Percentiles rank a stretch among this genome's conserved stretches.
Evolutionary conservation across 2,888 invertebrate species (phyloP).

Genomic region (Synanthedon myopaeformis): DNA sequence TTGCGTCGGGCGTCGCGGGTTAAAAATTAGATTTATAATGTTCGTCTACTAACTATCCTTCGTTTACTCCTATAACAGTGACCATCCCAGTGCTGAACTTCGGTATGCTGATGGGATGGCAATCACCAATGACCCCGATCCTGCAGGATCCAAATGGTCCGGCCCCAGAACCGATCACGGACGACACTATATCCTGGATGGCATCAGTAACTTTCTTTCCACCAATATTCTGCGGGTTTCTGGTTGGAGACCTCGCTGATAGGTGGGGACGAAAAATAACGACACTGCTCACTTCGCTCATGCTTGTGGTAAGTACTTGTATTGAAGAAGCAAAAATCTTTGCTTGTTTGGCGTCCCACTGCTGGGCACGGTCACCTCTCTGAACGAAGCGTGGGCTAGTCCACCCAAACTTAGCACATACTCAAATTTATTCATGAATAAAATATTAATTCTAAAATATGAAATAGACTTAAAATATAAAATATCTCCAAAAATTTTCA

Average conservation of each 20-base stretch:
- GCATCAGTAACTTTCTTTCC: conserved; percentile 69
- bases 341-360: no score
- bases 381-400: no score
- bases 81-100: conserved; percentile 67
- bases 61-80: conserved; percentile 29
- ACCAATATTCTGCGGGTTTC: conserved; percentile 63
- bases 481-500: no score
- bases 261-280: conserved; percentile 65
- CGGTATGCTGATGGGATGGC: conserved; percentile 71
- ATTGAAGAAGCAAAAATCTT: no score
- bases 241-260: conserved; percentile 67
- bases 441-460: no score
- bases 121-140: conserved; percentile 67
- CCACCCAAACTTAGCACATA: no score
- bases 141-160: conserved; percentile 57
- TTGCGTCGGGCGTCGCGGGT: no score
- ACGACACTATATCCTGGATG: conserved; percentile 68
- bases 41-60: no score
- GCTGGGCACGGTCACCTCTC: no score
- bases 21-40: no score
- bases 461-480: no score
- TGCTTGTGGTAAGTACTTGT: conserved; percentile 58
- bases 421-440: no score
- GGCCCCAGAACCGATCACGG: conserved; percentile 54
- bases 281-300: conserved; percentile 63